Evolutionary conservation across 2,888 invertebrate genomes (phyloP).

Genomic region (Petrolisthes manimaculis): DNA sequence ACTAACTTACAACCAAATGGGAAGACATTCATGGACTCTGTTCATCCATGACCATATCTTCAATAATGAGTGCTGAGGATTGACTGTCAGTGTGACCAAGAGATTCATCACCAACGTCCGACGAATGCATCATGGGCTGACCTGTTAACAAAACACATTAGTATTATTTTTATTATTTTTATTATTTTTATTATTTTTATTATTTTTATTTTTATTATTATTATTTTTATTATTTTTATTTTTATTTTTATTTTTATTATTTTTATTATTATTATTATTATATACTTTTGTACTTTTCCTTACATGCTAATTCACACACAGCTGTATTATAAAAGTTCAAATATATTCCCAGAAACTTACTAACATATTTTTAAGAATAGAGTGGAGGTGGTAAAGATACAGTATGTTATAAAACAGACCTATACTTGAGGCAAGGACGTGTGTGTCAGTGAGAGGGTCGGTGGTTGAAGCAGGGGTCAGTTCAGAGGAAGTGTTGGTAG

Average conservation of each 20-base stretch:
- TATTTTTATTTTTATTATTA: not conserved
- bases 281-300: not conserved
- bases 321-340: too few relatives aligned
- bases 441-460: slow-evolving; percentile 49
- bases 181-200: not conserved
- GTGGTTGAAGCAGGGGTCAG: slow-evolving; percentile 50
- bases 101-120: slow-evolving; percentile 44
- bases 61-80: slow-evolving; percentile 54
- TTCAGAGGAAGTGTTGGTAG: slow-evolving; percentile 45
- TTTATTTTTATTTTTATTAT: not conserved
- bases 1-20: too few relatives aligned
- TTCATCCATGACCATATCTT: slow-evolving; percentile 61
- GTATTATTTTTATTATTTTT: not conserved
- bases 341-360: too few relatives aligned
- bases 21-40: slow-evolving; percentile 36
- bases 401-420: slow-evolving; percentile 13
- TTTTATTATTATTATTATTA: not conserved
- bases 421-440: slow-evolving; percentile 50
- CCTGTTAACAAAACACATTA: slow-evolving; percentile 16
- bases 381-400: not conserved
- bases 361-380: too few relatives aligned
- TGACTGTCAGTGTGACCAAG: slow-evolving; percentile 37
- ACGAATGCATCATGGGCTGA: slow-evolving; percentile 58
- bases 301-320: too few relatives aligned
- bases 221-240: not conserved